Percentiles rank a stretch among this genome's conserved stretches.
Conservation (phyloP, 2,888 invertebrate species). For the Tridacna crocea region DNA sequence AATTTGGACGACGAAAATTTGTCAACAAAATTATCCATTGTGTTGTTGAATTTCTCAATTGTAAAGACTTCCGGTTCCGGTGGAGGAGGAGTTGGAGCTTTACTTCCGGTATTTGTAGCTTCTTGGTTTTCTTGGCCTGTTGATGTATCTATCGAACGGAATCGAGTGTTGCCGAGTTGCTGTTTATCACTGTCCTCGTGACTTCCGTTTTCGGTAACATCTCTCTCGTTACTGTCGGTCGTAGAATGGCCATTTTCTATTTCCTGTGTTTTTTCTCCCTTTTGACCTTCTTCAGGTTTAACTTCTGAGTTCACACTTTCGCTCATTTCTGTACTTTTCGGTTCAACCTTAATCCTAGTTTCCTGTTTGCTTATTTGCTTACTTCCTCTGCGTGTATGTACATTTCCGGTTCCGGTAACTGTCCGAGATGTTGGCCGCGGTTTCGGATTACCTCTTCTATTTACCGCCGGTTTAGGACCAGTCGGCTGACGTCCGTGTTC, state of each 20-base stretch:
- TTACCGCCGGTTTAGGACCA: neutral
- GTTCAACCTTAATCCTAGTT: conserved; percentile 32
- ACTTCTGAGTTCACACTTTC: neutral
- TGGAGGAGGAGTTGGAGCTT: conserved; percentile 35
- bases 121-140: conserved; percentile 10
- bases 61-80: conserved; percentile 63
- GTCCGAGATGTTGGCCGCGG: conserved; percentile 16
- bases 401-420: conserved; percentile 14
- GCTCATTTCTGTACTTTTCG: conserved; percentile 7
- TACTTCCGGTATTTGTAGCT: neutral
- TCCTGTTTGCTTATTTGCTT: conserved; percentile 38
- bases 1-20: conserved; percentile 67
- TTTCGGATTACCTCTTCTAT: conserved; percentile 12
- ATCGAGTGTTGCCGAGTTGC: conserved; percentile 5
- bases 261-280: neutral
- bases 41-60: conserved; percentile 68
- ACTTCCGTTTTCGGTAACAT: neutral
- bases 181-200: neutral
- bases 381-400: conserved; percentile 3
- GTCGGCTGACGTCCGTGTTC: conserved; percentile 28
- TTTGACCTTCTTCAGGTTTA: neutral
- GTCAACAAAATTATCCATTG: conserved; percentile 65
- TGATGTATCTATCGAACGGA: neutral
- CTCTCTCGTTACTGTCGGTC: neutral
- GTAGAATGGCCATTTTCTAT: conserved; percentile 12